phyloP scores from a whole-genome alignment of 2,113 vertebrate species.

The Toxotes chatareus region DNA sequence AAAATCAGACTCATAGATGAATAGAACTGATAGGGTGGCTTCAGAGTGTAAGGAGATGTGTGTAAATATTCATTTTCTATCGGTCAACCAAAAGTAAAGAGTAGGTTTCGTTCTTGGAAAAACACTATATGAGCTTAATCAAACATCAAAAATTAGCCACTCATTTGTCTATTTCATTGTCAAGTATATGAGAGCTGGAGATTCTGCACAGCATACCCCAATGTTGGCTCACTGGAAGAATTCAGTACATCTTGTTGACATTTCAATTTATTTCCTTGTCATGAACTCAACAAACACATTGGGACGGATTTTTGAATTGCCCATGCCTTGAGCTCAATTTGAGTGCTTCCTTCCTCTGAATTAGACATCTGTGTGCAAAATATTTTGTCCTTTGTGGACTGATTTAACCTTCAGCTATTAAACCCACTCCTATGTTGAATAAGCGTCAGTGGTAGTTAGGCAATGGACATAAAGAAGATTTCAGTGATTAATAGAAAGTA shows the following conservation, averaged over 20 bases:
- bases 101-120: conserved; percentile 22
- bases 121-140: conserved; percentile 50
- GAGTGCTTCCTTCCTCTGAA: conserved; percentile 3
- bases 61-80: conserved; percentile 11
- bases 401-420: background rate
- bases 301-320: conserved; percentile 31
- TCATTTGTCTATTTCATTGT: conserved; percentile 36
- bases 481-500: background rate
- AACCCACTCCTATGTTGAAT: background rate
- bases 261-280: conserved; percentile 73
- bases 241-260: conserved; percentile 65
- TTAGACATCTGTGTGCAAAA: conserved; percentile 14
- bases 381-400: background rate
- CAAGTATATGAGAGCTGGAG: conserved; percentile 22
- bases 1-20: conserved; percentile 60
- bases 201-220: conserved; percentile 38
- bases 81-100: conserved; percentile 18
- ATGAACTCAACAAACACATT: conserved; percentile 45
- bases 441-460: background rate
- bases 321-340: conserved; percentile 19
- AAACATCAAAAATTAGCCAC: conserved; percentile 48
- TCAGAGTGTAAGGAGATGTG: conserved; percentile 1
- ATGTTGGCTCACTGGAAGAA: conserved; percentile 50
- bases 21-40: conserved; percentile 46
- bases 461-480: background rate